Evolutionary conservation across 2,888 invertebrate genomes (phyloP), one percentile per base, ranked within the genome.

Genomic region (Sphaeridia pumilis): DNA sequence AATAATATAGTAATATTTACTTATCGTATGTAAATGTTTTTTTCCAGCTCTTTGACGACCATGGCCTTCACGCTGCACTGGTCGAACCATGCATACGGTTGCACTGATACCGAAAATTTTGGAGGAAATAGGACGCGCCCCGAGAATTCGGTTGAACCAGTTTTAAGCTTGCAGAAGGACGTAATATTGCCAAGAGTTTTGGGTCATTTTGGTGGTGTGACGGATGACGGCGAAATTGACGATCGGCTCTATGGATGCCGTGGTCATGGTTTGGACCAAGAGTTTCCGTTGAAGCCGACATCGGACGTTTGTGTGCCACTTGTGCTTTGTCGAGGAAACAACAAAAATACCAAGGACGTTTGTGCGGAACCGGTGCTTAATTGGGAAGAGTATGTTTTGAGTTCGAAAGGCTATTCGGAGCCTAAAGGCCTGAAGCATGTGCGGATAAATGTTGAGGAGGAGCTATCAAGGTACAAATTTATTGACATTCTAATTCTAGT

Each of bases 351-450:
- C 3, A 25, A 49, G 10, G 64, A 64, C 27, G 55, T 59, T 38
- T 61, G 61, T 56, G 58, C 60, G 10, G 12, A 14, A 14, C 64
- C 64, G n/a, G 61, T 64, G 2, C 28, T 64, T 10, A 64, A 61
- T 49, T 64, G 64, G 64, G 61, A 64, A 45, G 50, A 24, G 4
- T 59, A 59, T 41, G 52, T 60, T 20, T 5, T 38, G 38, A 17
- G 20, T 7, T 5, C 17, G 7, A 38, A 17, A 17, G 38, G n/a
- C n/a, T n/a, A n/a, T n/a, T n/a, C n/a, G n/a, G n/a, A n/a, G n/a
- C n/a, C n/a, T n/a, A n/a, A n/a, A n/a, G n/a, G n/a, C n/a, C n/a
- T n/a, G n/a, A n/a, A n/a, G n/a, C n/a, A n/a, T n/a, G n/a, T n/a
- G n/a, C n/a, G n/a, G n/a, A n/a, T n/a, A n/a, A n/a, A n/a, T n/a